phyloP scores from a whole-genome alignment of 2,888 invertebrate genomes.

The Lamellibrachia columna region DNA sequence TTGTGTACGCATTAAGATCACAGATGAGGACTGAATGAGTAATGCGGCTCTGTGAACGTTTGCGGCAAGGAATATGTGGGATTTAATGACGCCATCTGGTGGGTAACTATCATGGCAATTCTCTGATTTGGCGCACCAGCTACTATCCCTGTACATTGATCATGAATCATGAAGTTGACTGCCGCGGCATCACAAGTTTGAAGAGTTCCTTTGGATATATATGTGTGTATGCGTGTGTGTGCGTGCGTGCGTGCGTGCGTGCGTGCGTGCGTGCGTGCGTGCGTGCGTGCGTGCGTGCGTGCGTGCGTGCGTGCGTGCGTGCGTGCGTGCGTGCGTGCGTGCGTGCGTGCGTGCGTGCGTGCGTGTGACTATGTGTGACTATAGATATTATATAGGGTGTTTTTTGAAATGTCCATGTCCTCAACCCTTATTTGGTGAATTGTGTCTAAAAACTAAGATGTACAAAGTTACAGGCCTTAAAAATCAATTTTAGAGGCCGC shows the following conservation, averaged over 20 bases:
- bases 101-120: background rate
- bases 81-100: background rate
- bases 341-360: slow-evolving; percentile 20
- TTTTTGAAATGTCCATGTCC: no score
- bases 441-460: no score
- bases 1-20: background rate
- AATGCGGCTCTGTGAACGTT: background rate
- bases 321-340: background rate
- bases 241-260: background rate
- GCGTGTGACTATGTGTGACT: background rate
- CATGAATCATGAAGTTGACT: background rate
- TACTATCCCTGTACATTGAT: background rate
- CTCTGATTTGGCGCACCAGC: background rate
- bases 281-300: slow-evolving; percentile 13
- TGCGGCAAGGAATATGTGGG: background rate
- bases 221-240: background rate
- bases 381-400: no score
- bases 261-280: background rate
- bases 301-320: slow-evolving; percentile 22
- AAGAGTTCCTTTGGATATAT: background rate
- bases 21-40: background rate
- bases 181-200: no score
- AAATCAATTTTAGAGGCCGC: no score
- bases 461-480: no score
- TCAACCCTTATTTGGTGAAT: no score